Percentiles rank a stretch among this genome's conserved stretches.
Evolutionary conservation across 2,888 invertebrate species (phyloP).

Genomic region (Endotricha flammealis): DNA sequence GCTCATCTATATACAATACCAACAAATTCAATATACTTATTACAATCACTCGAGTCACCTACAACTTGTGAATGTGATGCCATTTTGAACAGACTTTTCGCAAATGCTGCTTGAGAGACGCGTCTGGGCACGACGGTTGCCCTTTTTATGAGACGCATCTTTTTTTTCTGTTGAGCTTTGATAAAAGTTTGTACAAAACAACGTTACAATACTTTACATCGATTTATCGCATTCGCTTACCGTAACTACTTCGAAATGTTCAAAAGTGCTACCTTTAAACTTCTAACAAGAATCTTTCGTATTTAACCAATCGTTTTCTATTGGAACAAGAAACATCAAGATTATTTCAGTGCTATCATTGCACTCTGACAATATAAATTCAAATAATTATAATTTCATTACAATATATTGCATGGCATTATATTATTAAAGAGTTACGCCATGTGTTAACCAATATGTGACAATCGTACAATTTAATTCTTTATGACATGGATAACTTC

Average conservation of each 20-base stretch:
- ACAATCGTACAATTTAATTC: conserved; percentile 38
- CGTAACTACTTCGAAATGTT: conserved; percentile 62
- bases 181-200: conserved; percentile 34
- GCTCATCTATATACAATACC: conserved; percentile 76
- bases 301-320: conserved; percentile 36
- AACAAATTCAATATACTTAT: conserved; percentile 69
- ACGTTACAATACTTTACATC: conserved; percentile 41
- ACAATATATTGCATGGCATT: conserved; percentile 28
- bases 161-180: no score
- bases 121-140: no score
- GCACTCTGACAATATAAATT: conserved; percentile 28
- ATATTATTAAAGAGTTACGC: conserved; percentile 22
- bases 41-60: conserved; percentile 73
- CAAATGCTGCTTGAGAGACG: not conserved
- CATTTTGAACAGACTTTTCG: conserved; percentile 26
- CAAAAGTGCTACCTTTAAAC: conserved; percentile 63
- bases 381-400: conserved; percentile 30
- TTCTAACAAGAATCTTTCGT: conserved; percentile 38
- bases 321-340: conserved; percentile 52
- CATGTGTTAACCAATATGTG: conserved; percentile 34
- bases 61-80: conserved; percentile 44
- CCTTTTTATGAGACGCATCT: no score
- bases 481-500: conserved; percentile 48
- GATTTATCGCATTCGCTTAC: conserved; percentile 69
- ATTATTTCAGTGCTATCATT: conserved; percentile 30